Percentiles rank a stretch among this genome's conserved stretches.
These are phyloP conservation scores for Piprites chloris DNA, from an alignment of 2,113 vertebrate genomes.

Conservation along the genomic window DNA sequence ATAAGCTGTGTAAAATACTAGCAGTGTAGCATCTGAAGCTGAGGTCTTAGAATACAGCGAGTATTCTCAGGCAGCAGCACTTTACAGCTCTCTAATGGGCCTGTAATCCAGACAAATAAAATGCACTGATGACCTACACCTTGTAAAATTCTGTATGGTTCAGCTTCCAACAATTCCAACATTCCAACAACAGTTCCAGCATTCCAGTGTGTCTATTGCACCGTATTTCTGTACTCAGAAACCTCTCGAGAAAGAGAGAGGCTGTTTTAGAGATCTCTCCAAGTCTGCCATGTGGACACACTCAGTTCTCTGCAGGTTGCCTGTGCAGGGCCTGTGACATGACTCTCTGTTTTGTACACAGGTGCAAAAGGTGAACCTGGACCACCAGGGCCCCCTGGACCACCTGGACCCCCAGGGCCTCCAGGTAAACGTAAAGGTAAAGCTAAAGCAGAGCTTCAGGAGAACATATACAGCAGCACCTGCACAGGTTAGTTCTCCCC, in stretches of 20 bases:
- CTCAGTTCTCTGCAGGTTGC: not conserved
- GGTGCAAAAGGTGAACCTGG: constrained; percentile 80
- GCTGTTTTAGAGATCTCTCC: not conserved
- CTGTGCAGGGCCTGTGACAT: not conserved
- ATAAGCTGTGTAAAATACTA: not conserved
- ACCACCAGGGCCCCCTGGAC: constrained; percentile 66
- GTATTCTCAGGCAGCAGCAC: not conserved
- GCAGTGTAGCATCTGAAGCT: not conserved
- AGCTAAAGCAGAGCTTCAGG: constrained; percentile 68
- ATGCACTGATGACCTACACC: not conserved
- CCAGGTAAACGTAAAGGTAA: constrained; percentile 76
- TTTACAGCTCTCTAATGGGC: not conserved
- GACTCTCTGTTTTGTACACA: not conserved
- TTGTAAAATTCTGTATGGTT: not conserved
- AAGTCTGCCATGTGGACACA: fast-evolving
- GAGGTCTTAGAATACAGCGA: not conserved
- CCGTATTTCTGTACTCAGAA: not conserved
- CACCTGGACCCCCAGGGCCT: constrained; percentile 73
- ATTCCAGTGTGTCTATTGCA: not conserved
- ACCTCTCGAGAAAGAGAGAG: not conserved
- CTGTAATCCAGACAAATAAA: not conserved
- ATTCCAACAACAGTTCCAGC: not conserved
- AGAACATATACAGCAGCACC: constrained; percentile 43
- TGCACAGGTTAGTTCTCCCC: constrained; percentile 53
- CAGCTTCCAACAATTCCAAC: not conserved